Conservation (phyloP, 1,140 invertebrate genomes). For the Ostrea denselamellosa region DNA sequence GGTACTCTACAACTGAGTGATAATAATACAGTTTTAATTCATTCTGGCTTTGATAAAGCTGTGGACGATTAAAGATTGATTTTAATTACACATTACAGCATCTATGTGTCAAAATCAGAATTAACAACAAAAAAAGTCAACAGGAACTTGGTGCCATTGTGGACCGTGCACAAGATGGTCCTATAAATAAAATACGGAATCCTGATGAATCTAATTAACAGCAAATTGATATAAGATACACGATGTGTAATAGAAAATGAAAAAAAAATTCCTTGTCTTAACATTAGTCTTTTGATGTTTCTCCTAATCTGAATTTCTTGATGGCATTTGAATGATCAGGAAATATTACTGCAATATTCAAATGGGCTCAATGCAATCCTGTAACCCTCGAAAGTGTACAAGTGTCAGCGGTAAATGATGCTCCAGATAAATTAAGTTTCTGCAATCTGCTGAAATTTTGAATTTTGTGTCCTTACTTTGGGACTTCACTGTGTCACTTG, state of each 20-base stretch:
- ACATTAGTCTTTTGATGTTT: conserved; percentile 14
- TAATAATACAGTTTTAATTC: not conserved
- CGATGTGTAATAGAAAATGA: conserved; percentile 34
- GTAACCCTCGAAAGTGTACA: not conserved
- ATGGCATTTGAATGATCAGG: conserved; percentile 19
- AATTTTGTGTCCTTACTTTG: conserved; percentile 18
- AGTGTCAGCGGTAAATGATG: not conserved
- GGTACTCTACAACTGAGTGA: not conserved
- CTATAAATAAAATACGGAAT: conserved; percentile 37
- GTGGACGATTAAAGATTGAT: conserved; percentile 33
- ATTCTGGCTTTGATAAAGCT: conserved; percentile 7
- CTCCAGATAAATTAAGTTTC: conserved; percentile 5
- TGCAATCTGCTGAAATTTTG: not conserved
- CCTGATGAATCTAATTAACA: conserved; percentile 29
- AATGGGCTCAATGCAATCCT: not conserved
- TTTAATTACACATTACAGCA: conserved; percentile 38
- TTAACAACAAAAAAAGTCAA: not conserved
- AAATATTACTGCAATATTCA: conserved; percentile 11
- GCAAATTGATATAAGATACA: conserved; percentile 36
- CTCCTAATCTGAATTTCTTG: conserved; percentile 32
- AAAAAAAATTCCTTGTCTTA: not conserved
- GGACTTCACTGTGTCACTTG: not conserved
- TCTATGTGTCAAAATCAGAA: conserved; percentile 11
- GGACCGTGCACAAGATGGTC: conserved; percentile 19
- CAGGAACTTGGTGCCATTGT: conserved; percentile 9